A percentile compares a stretch with the other conserved stretches of the same genome.
Conservation (phyloP, 1,140 invertebrate species). For the Trichoplusia ni region DNA sequence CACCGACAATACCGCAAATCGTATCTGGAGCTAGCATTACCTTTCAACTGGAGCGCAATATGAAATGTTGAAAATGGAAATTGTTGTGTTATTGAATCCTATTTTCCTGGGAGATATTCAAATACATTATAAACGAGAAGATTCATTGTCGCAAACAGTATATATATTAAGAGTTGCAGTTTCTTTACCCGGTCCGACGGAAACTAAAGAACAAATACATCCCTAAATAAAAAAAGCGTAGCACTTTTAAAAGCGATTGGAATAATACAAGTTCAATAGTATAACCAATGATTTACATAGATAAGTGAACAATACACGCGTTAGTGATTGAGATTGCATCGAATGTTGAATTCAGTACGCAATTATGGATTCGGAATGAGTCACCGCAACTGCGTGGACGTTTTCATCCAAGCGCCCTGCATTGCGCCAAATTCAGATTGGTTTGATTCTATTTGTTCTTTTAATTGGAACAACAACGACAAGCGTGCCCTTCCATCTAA, state of each 20-base stretch:
- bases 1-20: constrained; percentile 19
- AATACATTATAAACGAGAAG: not conserved
- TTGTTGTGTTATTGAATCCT: constrained; percentile 13
- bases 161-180: not conserved
- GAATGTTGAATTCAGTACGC: constrained; percentile 48
- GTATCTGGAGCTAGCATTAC: constrained; percentile 17
- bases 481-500: constrained; percentile 29
- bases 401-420: constrained; percentile 68
- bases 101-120: not conserved
- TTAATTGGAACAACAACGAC: constrained; percentile 56
- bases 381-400: constrained; percentile 58
- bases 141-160: not conserved
- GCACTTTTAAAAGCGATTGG: too few species aligned
- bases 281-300: too few species aligned
- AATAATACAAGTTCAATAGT: too few species aligned
- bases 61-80: constrained; percentile 16
- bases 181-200: not conserved
- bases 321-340: constrained; percentile 46
- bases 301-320: not conserved
- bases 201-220: not conserved
- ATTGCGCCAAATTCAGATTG: constrained; percentile 74
- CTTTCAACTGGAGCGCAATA: constrained; percentile 7
- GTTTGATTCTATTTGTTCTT: constrained; percentile 64
- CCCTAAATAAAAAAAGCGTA: not conserved
- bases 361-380: constrained; percentile 66